Conservation (phyloP, 1,140 invertebrate species). For the Trichoplusia ni region DNA sequence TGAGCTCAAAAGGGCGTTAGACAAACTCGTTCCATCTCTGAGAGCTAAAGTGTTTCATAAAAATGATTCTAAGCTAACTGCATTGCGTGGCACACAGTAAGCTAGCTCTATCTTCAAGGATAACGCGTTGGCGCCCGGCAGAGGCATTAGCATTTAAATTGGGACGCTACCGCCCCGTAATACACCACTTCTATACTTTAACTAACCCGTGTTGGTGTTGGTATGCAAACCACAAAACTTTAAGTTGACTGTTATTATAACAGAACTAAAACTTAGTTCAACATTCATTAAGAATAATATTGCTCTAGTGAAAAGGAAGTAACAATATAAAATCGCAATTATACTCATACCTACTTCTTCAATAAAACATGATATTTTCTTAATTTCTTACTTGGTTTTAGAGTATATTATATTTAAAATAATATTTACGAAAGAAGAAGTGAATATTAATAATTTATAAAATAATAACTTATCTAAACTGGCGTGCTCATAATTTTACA, state of each 20-base stretch:
- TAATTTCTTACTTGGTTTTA: no score
- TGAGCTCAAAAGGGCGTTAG: neutral
- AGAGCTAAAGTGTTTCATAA: neutral
- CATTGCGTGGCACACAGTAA: conserved; percentile 19
- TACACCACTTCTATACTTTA: neutral
- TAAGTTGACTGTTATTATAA: no score
- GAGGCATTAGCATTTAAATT: conserved; percentile 62
- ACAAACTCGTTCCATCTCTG: neutral
- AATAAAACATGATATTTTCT: no score
- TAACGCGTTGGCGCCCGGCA: conserved; percentile 41
- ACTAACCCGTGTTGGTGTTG: no score
- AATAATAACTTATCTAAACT: no score
- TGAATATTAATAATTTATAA: no score
- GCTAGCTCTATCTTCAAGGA: conserved; percentile 47
- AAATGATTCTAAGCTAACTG: neutral
- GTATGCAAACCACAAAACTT: no score
- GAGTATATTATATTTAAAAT: neutral
- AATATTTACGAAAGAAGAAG: neutral
- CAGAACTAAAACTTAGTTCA: no score
- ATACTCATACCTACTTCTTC: no score
- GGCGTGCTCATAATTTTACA: no score
- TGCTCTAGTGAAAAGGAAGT: no score
- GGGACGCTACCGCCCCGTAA: conserved; percentile 21
- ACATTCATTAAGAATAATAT: no score
- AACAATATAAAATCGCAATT: neutral